These are phyloP conservation scores for Pseudachorutes palmiensis DNA, from an alignment of 1,140 invertebrate genomes.

Conservation along the genomic window DNA sequence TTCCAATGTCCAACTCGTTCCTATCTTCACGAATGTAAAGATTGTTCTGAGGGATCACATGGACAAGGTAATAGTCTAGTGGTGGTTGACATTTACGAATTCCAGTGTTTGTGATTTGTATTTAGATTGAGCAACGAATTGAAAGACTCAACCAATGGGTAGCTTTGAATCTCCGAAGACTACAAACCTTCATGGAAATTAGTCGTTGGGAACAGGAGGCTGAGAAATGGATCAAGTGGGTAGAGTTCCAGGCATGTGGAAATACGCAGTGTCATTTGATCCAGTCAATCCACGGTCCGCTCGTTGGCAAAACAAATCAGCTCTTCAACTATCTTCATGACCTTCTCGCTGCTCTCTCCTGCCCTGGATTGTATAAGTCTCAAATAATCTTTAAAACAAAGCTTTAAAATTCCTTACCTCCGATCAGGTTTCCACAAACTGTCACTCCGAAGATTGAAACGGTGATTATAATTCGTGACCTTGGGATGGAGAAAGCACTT, in stretches of 20 bases:
- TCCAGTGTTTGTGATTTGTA: neutral
- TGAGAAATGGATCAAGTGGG: slow-evolving; percentile 32
- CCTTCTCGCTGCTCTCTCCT: slow-evolving; percentile 23
- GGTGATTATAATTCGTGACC: slow-evolving; percentile 19
- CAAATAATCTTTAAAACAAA: neutral
- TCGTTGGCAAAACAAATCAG: neutral
- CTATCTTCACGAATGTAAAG: slow-evolving; percentile 20
- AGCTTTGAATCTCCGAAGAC: slow-evolving; percentile 5
- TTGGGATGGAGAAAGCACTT: slow-evolving; percentile 25
- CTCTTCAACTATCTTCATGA: slow-evolving; percentile 18
- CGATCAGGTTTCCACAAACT: slow-evolving; percentile 24
- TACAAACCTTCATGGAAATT: slow-evolving; percentile 20
- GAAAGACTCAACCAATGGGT: slow-evolving; percentile 17
- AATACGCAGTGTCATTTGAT: slow-evolving; percentile 22
- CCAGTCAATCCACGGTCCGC: slow-evolving; percentile 23
- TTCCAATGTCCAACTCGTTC: slow-evolving; percentile 15
- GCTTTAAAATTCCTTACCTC: slow-evolving; percentile 7
- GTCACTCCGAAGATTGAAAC: slow-evolving; percentile 27
- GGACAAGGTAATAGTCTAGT: slow-evolving; percentile 15
- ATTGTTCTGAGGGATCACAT: slow-evolving; percentile 26
- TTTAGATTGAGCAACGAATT: slow-evolving; percentile 23
- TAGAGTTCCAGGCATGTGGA: slow-evolving; percentile 29
- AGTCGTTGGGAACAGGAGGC: slow-evolving; percentile 32
- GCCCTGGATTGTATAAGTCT: slow-evolving; percentile 23
- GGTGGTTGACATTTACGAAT: neutral